Evolutionary conservation across 2,888 invertebrate species (phyloP), one percentile per base, ranked within the genome.

Genomic region (Ornithoptera priamus): DNA sequence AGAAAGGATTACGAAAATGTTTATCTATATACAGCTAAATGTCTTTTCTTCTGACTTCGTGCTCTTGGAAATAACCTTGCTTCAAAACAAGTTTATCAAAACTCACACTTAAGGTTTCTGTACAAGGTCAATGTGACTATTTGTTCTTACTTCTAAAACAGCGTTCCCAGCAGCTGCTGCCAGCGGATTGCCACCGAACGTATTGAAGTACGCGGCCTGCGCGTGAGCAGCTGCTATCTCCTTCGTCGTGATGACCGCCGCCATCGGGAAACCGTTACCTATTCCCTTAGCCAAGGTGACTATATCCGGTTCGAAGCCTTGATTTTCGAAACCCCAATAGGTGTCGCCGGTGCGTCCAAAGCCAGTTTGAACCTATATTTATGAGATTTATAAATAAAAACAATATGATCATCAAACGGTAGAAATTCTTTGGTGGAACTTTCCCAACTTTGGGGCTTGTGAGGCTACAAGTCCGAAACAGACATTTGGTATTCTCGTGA

Each of bases 241-340:
- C 6, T 95, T 95, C 0, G 97, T 99, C 0, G 99, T 99, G 0
- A 98, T 96, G 0, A 99, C 98, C 10, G 99, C 99, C 0, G 96
- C 99, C 85, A 99, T 88, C 0, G 99, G 99, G 88, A 97, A 99
- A 0, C 99, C 99, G 87, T 99, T 99, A 0, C 98, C 97, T 64
- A 97, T 97, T 57, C 97, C 98, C 86, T 99, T 99, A 1, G 98
- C 98, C 96, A 98, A 95, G 0, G 98, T 98, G 0, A 99, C 98
- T 76, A 99, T 98, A 84, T 99, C 99, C 0, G 99, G 99, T 30
- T 94, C 78, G 10, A 98, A 95, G 6, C 92, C 97, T 82, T 99
- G 98, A 20, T 93, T 93, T 87, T 99, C 94, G 83, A 99, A 99
- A n/a, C 98, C 98, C 99, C 99, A 99, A 89, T 96, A 99, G 80